Percentiles rank a stretch among this genome's conserved stretches.
These are phyloP conservation scores for Masnerella sp. DNA, from an alignment of 2,888 invertebrate genomes.

Conservation along the genomic window DNA sequence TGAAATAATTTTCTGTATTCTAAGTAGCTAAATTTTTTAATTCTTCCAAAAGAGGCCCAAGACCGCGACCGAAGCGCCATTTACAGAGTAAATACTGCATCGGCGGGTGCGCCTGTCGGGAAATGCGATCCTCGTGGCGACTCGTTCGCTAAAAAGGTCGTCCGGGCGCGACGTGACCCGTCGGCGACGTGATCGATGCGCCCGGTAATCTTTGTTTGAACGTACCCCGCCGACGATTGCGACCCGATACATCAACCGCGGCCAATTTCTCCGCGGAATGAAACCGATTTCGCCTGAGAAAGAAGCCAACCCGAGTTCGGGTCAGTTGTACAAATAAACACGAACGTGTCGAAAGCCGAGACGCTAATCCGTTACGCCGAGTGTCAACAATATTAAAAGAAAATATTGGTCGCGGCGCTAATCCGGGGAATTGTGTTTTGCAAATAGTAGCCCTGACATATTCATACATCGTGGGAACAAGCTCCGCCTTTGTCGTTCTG, in stretches of 20 bases:
- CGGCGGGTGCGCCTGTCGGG: constrained; percentile 69
- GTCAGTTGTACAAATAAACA: constrained; percentile 47
- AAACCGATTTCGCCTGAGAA: constrained; percentile 46
- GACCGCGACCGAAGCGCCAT: constrained; percentile 39
- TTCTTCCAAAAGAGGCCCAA: constrained; percentile 44
- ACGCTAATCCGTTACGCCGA: constrained; percentile 13
- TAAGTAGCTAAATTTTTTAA: no score
- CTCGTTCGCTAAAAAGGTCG: constrained; percentile 70
- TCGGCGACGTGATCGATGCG: constrained; percentile 70
- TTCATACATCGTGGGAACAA: constrained; percentile 41
- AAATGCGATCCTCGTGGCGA: constrained; percentile 75
- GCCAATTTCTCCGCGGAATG: constrained; percentile 48
- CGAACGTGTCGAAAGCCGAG: constrained; percentile 16
- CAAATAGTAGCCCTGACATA: constrained; percentile 30
- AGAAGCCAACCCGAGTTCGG: constrained; percentile 16
- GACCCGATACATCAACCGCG: constrained; percentile 52
- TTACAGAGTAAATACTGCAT: constrained; percentile 68
- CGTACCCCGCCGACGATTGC: constrained; percentile 49
- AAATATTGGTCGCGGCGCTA: constrained; percentile 33
- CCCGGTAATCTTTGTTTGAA: constrained; percentile 69
- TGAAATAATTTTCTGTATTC: no score
- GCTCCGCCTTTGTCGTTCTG: constrained; percentile 4
- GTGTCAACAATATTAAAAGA: constrained; percentile 42
- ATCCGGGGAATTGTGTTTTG: constrained; percentile 25
- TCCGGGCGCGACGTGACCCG: constrained; percentile 61